Base-by-base conservation (phyloP, 2,888 invertebrate species). In the Glaucopsyche alexis region DNA sequence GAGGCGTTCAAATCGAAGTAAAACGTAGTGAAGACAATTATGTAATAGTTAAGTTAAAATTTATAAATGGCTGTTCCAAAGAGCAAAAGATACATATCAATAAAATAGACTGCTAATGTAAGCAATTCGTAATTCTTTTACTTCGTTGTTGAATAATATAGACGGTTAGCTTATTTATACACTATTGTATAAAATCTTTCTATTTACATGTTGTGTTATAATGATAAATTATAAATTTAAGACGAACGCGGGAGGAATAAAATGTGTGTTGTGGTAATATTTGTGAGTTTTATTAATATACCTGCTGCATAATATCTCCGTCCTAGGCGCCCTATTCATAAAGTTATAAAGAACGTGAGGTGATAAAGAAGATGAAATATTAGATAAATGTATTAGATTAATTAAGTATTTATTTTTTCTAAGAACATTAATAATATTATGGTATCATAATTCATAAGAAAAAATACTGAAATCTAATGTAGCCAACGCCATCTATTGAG, bases 131-230 rank as follows among this genome's bases (percentile, higher is more conserved):
- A 90, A 89, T 89, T 91, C 85, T 90, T 92, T 91, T 92, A 92
- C 87, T 87, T 83, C 88, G 90, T 87, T 93, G 91, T 92, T 92
- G 91, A 89, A 84, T 87, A 87, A 84, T 86, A 88, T 88, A 90
- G 89, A 82, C 87, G 85, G 82, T 83, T 89, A 91, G 88, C 82
- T 81, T 86, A 87, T 88, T 87, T 91, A 92, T 93, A 92, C 91
- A 93, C 91, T 92, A 92, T 93, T 92, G 91, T 92, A 92, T 91
- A 90, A 92, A 90, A 86, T 91, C 93, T 92, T 92, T 92, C 93
- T 92, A 93, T 92, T 88, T 92, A 92, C 93, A 92, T 92, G 92
- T 93, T 93, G 92, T 92, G 90, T 91, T 60, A 60, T 29, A 90
- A 87, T 90, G 88, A 85, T 90, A 87, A 90, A 88, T 85, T 89